phyloP scores from a whole-genome alignment of 2,888 invertebrate genomes.

The Helleia helle region DNA sequence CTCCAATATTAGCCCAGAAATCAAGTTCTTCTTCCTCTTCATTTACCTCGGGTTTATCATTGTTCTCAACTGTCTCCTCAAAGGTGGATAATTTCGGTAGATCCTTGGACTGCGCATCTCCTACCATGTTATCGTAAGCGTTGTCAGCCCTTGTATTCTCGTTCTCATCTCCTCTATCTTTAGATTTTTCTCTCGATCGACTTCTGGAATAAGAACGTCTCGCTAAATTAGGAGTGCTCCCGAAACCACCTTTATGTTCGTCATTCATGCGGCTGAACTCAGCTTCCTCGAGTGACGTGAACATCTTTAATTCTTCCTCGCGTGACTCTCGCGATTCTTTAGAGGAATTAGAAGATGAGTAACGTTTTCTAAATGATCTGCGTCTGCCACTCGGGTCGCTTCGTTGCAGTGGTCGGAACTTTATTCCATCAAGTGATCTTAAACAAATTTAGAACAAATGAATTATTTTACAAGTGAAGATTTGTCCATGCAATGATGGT shows the following conservation, averaged over 20 bases:
- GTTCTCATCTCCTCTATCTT: conserved; percentile 41
- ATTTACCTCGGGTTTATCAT: conserved; percentile 46
- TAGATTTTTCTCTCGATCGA: conserved; percentile 59
- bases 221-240: conserved; percentile 66
- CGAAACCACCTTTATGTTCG: conserved; percentile 36
- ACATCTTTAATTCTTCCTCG: conserved; percentile 77
- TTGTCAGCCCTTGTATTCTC: conserved; percentile 41
- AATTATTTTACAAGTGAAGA: conserved; percentile 54
- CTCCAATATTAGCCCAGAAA: conserved; percentile 62
- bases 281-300: conserved; percentile 77
- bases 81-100: conserved; percentile 52
- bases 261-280: conserved; percentile 62
- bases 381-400: conserved; percentile 76
- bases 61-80: conserved; percentile 52
- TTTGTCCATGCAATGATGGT: conserved; percentile 41
- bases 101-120: conserved; percentile 33
- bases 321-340: conserved; percentile 75
- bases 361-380: conserved; percentile 74
- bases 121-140: conserved; percentile 32
- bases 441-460: conserved; percentile 62
- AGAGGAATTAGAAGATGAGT: conserved; percentile 76
- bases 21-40: conserved; percentile 51
- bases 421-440: conserved; percentile 79
- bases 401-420: conserved; percentile 74
- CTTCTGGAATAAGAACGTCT: conserved; percentile 72